Evolutionary conservation across 2,797 vertebrate species (phyloP).

Genomic region (Malacoraja senta): DNA sequence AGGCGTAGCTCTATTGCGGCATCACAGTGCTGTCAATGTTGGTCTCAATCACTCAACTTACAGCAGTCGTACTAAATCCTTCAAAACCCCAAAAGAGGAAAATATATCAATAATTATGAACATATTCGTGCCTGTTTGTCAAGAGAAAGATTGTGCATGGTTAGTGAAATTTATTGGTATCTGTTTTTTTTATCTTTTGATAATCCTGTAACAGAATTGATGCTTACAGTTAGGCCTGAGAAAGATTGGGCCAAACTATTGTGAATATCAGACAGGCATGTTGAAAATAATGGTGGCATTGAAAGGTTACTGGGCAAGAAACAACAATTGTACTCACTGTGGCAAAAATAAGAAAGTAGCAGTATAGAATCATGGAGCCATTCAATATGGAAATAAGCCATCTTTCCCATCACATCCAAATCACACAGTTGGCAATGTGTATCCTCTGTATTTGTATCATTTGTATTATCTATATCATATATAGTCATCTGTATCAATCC

Average conservation of each 20-base stretch:
- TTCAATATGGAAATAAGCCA: too few relatives aligned
- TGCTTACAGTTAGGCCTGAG: background rate
- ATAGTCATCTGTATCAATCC: too few relatives aligned
- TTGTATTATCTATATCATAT: too few relatives aligned
- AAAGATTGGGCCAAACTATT: background rate
- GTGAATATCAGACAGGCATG: background rate
- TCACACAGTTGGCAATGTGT: too few relatives aligned
- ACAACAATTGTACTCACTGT: background rate
- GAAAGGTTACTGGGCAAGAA: background rate
- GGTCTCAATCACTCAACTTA: background rate
- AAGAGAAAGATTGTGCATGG: background rate
- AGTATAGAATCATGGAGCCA: too few relatives aligned
- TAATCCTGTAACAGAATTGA: background rate
- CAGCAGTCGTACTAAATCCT: background rate
- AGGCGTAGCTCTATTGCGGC: too few relatives aligned
- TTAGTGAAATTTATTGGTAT: background rate
- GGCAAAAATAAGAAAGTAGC: background rate
- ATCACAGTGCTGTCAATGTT: background rate
- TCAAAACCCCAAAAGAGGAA: background rate
- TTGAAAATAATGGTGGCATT: background rate
- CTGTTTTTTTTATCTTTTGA: background rate
- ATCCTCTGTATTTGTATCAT: too few relatives aligned
- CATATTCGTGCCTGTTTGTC: background rate
- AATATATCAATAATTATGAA: background rate
- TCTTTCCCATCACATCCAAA: too few relatives aligned